Conservation (phyloP, 2,113 vertebrate species). For the Nibea coibor region DNA sequence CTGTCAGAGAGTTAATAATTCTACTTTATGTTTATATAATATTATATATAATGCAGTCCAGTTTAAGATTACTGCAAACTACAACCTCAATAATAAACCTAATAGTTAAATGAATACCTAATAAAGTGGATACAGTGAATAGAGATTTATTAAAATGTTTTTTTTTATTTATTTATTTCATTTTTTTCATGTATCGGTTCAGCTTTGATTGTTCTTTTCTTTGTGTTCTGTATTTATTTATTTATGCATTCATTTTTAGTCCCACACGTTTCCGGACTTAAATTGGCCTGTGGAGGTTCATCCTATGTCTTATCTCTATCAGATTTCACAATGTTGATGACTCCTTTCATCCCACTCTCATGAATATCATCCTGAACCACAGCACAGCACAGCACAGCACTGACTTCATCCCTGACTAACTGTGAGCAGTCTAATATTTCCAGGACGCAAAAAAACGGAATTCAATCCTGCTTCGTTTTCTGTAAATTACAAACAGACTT, state of each 20-base stretch:
- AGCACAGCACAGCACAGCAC: background rate
- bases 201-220: background rate
- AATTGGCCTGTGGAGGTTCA: background rate
- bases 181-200: background rate
- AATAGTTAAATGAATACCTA: too few species aligned
- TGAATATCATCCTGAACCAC: background rate
- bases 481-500: background rate
- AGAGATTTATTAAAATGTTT: too few species aligned
- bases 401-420: conserved; percentile 7
- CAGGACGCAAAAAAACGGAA: background rate
- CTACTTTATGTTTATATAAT: too few species aligned
- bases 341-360: conserved; percentile 23
- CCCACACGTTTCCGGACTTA: background rate
- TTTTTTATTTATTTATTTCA: background rate
- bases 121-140: too few species aligned
- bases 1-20: too few species aligned
- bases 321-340: conserved; percentile 23
- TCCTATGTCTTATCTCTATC: background rate
- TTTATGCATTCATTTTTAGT: background rate
- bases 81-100: too few species aligned
- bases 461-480: conserved; percentile 8
- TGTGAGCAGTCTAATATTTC: background rate
- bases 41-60: too few species aligned
- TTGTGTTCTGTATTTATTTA: background rate
- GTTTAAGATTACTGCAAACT: too few species aligned